Evolutionary conservation across 2,113 vertebrate species (phyloP).

Genomic region (Meles meles): DNA sequence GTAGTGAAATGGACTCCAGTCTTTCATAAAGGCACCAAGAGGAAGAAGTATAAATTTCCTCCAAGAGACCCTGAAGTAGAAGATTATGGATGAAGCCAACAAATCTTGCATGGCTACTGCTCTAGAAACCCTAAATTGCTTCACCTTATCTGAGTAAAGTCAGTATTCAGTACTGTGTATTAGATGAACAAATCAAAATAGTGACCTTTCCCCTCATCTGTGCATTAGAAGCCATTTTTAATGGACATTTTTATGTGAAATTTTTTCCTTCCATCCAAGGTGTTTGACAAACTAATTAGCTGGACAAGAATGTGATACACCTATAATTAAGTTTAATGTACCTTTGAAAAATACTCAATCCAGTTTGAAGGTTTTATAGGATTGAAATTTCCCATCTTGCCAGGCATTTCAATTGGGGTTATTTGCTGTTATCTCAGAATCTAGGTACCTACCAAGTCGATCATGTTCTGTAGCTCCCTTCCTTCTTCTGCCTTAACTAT

Average conservation of each 20-base stretch:
- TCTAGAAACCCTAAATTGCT: slow-evolving; percentile 18
- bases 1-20: neutral
- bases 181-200: slow-evolving; percentile 21
- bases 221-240: neutral
- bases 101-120: neutral
- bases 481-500: neutral
- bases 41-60: neutral
- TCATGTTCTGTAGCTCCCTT: neutral
- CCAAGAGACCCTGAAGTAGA: neutral
- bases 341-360: neutral
- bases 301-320: neutral
- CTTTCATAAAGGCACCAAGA: neutral
- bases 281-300: neutral
- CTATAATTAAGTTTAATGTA: neutral
- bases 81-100: neutral
- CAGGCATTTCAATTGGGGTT: neutral
- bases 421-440: neutral
- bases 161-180: neutral
- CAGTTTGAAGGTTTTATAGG: neutral
- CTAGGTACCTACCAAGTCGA: neutral
- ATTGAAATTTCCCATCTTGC: neutral
- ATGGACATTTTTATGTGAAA: neutral
- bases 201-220: neutral
- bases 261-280: neutral
- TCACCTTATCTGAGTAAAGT: neutral